phyloP scores from a whole-genome alignment of 2,113 vertebrate species.

The Pseudonaja textilis region DNA sequence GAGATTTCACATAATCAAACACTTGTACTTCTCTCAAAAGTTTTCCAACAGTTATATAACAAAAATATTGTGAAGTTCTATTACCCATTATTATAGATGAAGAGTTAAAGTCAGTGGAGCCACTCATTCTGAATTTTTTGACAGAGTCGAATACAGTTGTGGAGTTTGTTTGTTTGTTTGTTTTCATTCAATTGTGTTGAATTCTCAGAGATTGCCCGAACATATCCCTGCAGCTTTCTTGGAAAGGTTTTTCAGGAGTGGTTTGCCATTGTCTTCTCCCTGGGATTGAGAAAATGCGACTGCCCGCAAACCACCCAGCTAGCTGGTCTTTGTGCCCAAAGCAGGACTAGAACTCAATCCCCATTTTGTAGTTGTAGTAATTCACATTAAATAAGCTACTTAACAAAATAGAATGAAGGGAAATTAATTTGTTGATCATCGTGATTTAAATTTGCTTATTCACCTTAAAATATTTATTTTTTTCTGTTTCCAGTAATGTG shows the following conservation, averaged over 20 bases:
- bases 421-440: background rate
- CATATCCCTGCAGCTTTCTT: too few relatives aligned
- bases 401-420: background rate
- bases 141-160: background rate
- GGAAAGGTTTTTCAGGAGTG: too few relatives aligned
- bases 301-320: too few relatives aligned
- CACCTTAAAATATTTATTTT: background rate
- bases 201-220: too few relatives aligned
- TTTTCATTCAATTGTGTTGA: too few relatives aligned
- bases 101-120: background rate
- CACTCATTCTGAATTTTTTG: background rate
- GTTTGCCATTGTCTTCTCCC: too few relatives aligned
- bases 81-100: background rate
- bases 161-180: too few relatives aligned
- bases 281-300: too few relatives aligned
- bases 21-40: background rate
- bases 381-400: too few relatives aligned
- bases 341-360: too few relatives aligned
- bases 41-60: background rate
- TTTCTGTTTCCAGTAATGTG: background rate
- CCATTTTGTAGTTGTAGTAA: too few relatives aligned
- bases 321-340: too few relatives aligned
- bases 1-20: background rate
- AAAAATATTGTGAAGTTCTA: background rate
- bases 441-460: background rate